Conservation (phyloP, 2,888 invertebrate species). For the Formica aserva region DNA sequence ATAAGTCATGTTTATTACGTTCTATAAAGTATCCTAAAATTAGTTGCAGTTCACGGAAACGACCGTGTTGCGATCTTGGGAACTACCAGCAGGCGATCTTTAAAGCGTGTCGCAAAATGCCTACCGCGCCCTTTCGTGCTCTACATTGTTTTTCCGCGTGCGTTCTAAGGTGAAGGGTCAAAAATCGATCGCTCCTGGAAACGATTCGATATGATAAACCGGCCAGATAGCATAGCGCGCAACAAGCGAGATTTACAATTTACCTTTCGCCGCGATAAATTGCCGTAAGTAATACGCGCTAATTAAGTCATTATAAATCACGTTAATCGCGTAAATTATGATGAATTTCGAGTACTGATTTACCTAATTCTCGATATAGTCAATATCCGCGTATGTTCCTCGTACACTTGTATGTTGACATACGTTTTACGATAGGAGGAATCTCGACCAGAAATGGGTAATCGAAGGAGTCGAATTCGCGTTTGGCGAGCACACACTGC, state of each 20-base stretch:
- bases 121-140: constrained; percentile 35
- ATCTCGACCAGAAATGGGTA: constrained; percentile 44
- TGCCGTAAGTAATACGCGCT: constrained; percentile 19
- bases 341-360: not conserved
- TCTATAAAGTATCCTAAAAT: constrained; percentile 44
- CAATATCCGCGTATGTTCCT: not conserved
- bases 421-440: constrained; percentile 15
- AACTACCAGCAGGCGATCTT: constrained; percentile 26
- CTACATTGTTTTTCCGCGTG: constrained; percentile 21
- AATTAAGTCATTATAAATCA: constrained; percentile 42
- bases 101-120: constrained; percentile 43
- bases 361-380: not conserved
- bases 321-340: constrained; percentile 1
- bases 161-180: constrained; percentile 43
- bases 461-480: constrained; percentile 42
- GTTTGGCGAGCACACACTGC: constrained; percentile 62
- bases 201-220: constrained; percentile 47
- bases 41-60: constrained; percentile 35
- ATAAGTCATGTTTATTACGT: constrained; percentile 24
- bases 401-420: not conserved
- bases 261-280: constrained; percentile 43
- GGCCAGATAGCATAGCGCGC: constrained; percentile 32
- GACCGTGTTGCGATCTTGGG: constrained; percentile 7
- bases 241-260: constrained; percentile 47
- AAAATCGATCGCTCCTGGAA: constrained; percentile 50